These are phyloP conservation scores for Lagria hirta DNA, from an alignment of 2,888 invertebrate species.

Conservation along the genomic window DNA sequence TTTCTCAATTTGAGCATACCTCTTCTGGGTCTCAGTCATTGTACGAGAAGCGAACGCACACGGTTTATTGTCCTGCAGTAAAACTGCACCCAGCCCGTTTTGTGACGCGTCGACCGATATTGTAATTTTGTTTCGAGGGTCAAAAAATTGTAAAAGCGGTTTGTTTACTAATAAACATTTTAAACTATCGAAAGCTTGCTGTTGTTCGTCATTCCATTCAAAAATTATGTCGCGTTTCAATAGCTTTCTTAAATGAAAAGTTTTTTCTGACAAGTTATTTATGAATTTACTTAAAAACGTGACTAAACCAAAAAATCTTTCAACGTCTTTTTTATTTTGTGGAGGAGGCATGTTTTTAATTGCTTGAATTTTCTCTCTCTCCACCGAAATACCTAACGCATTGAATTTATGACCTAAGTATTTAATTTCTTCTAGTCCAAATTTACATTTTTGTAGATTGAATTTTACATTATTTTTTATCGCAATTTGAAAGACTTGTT, in stretches of 20 bases:
- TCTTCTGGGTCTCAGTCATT: constrained; percentile 16
- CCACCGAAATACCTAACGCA: constrained; percentile 26
- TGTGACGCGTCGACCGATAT: constrained; percentile 31
- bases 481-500: constrained; percentile 29
- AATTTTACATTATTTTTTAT: constrained; percentile 29
- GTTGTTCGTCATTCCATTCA: constrained; percentile 25
- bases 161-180: constrained; percentile 19
- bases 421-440: constrained; percentile 27
- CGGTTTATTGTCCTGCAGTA: constrained; percentile 37
- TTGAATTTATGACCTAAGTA: constrained; percentile 33
- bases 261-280: constrained; percentile 27
- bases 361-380: constrained; percentile 30
- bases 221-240: constrained; percentile 28
- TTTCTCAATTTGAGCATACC: constrained; percentile 25
- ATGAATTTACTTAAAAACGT: constrained; percentile 35
- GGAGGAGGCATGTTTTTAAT: constrained; percentile 32
- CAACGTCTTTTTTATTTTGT: constrained; percentile 33
- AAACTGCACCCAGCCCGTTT: constrained; percentile 28
- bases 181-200: constrained; percentile 22
- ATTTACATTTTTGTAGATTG: constrained; percentile 33
- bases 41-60: constrained; percentile 28
- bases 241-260: constrained; percentile 19
- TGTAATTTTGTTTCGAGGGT: constrained; percentile 15
- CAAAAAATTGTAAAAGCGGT: constrained; percentile 23
- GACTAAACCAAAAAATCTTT: constrained; percentile 38